These are phyloP conservation scores for Salticus scenicus DNA, from an alignment of 2,888 invertebrate genomes.

Conservation along the genomic window DNA sequence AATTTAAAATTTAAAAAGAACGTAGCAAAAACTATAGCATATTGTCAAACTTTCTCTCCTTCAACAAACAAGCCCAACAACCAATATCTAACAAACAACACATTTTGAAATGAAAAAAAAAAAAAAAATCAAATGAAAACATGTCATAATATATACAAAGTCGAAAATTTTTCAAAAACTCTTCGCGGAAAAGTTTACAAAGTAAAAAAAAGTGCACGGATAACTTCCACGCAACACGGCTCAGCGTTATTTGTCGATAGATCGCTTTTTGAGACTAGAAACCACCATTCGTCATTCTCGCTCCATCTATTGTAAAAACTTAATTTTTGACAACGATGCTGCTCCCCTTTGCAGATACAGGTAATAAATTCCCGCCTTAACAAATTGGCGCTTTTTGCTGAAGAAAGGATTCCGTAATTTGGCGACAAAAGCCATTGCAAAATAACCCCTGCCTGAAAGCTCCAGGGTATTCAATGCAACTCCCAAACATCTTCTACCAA, in stretches of 20 bases:
- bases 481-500: constrained; percentile 64
- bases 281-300: constrained; percentile 1
- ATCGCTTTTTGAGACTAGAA: constrained; percentile 19
- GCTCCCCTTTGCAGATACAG: constrained; percentile 17
- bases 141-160: neutral
- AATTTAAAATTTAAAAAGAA: neutral
- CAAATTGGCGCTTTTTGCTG: constrained; percentile 54
- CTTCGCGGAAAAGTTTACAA: neutral
- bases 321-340: constrained; percentile 4
- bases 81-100: neutral
- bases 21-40: neutral
- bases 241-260: neutral
- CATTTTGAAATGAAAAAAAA: neutral
- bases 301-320: constrained; percentile 14
- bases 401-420: constrained; percentile 53
- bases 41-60: neutral
- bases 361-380: constrained; percentile 44
- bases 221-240: neutral
- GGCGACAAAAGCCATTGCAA: constrained; percentile 64
- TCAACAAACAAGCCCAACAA: neutral
- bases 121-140: neutral
- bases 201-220: neutral
- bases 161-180: constrained; percentile 12
- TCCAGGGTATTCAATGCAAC: constrained; percentile 65
- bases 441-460: constrained; percentile 59